These are phyloP conservation scores for Drosophila sulfurigaster DNA, from an alignment of 1,140 invertebrate species.

Conservation along the genomic window DNA sequence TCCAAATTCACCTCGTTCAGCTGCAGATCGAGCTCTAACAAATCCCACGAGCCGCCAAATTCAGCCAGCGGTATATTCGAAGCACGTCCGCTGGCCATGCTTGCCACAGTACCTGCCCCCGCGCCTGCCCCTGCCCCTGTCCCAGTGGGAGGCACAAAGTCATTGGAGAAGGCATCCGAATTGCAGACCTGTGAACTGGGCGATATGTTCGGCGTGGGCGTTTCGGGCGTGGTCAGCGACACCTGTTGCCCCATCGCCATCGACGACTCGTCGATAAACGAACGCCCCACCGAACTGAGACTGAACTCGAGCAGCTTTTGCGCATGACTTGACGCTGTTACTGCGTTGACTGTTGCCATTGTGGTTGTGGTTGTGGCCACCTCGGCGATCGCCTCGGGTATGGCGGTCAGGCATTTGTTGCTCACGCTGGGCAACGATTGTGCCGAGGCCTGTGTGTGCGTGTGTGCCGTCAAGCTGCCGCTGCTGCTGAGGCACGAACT, in stretches of 20 bases:
- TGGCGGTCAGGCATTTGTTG: constrained; percentile 80
- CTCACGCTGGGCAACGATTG: constrained; percentile 57
- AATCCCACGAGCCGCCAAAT: constrained; percentile 84
- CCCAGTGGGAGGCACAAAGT: constrained; percentile 69
- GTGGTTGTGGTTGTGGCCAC: neutral
- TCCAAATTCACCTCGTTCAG: constrained; percentile 83
- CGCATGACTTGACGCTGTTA: constrained; percentile 29
- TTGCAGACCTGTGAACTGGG: constrained; percentile 85
- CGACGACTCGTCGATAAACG: constrained; percentile 78
- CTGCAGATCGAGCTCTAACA: constrained; percentile 82
- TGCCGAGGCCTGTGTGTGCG: constrained; percentile 42
- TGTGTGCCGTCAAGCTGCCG: constrained; percentile 62
- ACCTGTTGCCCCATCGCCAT: constrained; percentile 50
- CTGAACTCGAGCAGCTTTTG: constrained; percentile 79
- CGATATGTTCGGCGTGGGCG: constrained; percentile 87
- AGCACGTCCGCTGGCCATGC: neutral
- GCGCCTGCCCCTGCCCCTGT: neutral
- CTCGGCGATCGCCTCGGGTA: constrained; percentile 71
- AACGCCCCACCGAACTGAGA: constrained; percentile 81
- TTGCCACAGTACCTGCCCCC: neutral
- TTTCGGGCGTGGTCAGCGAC: constrained; percentile 86
- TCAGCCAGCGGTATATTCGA: constrained; percentile 72
- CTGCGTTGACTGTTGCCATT: neutral
- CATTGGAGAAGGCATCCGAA: constrained; percentile 84
- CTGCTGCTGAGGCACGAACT: constrained; percentile 69